Evolutionary conservation across 1,140 invertebrate genomes (phyloP).

Genomic region (Hylyphantes graminicola): DNA sequence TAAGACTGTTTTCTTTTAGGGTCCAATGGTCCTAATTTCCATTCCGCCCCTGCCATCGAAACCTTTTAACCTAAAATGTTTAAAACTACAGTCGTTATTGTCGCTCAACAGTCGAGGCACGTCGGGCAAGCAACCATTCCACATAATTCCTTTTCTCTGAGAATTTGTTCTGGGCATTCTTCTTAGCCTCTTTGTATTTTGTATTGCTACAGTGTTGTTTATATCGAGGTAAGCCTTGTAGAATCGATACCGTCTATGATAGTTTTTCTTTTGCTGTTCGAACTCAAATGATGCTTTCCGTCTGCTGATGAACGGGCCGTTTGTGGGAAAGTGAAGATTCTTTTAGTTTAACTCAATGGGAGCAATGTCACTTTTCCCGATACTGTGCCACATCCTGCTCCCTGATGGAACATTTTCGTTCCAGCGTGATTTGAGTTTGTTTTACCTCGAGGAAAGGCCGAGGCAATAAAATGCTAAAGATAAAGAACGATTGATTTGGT

Average conservation of each 20-base stretch:
- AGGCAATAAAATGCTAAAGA: too few relatives aligned
- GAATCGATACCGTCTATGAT: neutral
- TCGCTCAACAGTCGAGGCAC: slow-evolving; percentile 27
- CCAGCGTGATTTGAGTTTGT: too few relatives aligned
- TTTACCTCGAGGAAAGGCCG: too few relatives aligned
- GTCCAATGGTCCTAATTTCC: slow-evolving; percentile 8
- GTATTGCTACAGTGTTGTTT: neutral
- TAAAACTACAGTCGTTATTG: slow-evolving; percentile 36
- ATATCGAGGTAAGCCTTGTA: neutral
- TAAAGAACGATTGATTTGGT: too few relatives aligned
- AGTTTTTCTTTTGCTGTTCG: neutral
- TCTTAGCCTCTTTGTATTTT: slow-evolving; percentile 1
- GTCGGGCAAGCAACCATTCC: slow-evolving; percentile 33
- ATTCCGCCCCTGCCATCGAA: neutral
- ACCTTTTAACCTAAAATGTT: slow-evolving; percentile 9
- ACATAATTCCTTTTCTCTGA: slow-evolving; percentile 42
- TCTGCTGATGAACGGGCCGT: too few relatives aligned
- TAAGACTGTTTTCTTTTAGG: slow-evolving; percentile 1
- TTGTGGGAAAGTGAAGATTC: too few relatives aligned
- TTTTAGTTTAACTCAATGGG: too few relatives aligned
- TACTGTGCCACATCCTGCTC: neutral
- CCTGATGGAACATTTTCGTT: too few relatives aligned
- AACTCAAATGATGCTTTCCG: too few relatives aligned
- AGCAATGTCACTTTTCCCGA: too few relatives aligned
- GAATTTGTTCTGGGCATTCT: slow-evolving; percentile 33